phyloP scores from a whole-genome alignment of 2,888 invertebrate genomes.

The Heliconius hortense region DNA sequence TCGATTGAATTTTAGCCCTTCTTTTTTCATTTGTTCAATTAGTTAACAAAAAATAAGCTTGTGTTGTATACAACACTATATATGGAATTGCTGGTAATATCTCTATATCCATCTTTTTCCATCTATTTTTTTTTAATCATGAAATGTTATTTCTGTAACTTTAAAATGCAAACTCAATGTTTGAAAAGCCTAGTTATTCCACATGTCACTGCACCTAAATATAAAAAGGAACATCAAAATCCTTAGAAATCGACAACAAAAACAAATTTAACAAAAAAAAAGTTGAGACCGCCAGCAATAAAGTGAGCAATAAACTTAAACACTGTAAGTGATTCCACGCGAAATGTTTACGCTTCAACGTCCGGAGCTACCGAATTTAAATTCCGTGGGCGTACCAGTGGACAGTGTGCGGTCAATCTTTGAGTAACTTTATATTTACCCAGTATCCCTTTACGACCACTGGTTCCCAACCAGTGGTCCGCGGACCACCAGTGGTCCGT shows the following conservation, averaged over 20 bases:
- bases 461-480: too few relatives aligned
- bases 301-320: slow-evolving; percentile 28
- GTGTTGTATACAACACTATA: neutral
- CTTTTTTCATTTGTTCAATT: slow-evolving; percentile 18
- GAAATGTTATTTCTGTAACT: neutral
- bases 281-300: neutral
- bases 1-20: slow-evolving; percentile 18
- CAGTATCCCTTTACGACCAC: neutral
- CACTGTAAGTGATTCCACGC: slow-evolving; percentile 28
- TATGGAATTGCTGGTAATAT: neutral
- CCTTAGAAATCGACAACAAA: neutral
- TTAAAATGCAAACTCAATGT: neutral
- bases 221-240: neutral
- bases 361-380: slow-evolving; percentile 48
- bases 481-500: too few relatives aligned
- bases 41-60: slow-evolving; percentile 15
- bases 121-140: neutral
- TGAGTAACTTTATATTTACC: slow-evolving; percentile 30
- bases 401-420: slow-evolving; percentile 25
- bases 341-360: slow-evolving; percentile 31
- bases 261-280: neutral
- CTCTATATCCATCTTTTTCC: neutral
- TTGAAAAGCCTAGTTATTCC: neutral
- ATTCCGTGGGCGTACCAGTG: slow-evolving; percentile 47
- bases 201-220: neutral